phyloP scores from a whole-genome alignment of 2,888 invertebrate species.

The Melitaea athalia region DNA sequence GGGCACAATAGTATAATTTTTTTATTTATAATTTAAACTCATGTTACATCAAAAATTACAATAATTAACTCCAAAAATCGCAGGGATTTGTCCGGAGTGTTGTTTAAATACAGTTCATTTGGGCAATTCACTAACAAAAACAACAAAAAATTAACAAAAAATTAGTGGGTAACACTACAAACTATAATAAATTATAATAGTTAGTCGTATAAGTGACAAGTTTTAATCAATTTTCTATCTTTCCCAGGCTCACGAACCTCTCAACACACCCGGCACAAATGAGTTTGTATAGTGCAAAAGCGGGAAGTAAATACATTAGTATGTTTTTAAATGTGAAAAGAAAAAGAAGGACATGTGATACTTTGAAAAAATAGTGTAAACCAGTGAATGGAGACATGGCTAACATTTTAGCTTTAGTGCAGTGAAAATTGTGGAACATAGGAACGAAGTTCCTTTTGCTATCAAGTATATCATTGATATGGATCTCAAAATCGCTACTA shows the following conservation, averaged over 20 bases:
- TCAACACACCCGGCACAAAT: slow-evolving; percentile 90
- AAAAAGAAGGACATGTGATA: slow-evolving; percentile 79
- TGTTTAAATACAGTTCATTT: too few species aligned
- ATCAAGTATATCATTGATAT: slow-evolving; percentile 54
- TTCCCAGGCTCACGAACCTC: slow-evolving; percentile 91
- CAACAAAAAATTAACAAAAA: too few species aligned
- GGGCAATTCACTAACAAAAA: too few species aligned
- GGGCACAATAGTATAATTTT: not conserved
- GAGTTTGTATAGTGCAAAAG: slow-evolving; percentile 87
- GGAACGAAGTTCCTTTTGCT: slow-evolving; percentile 66
- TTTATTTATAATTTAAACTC: too few species aligned
- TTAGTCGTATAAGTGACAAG: not conserved
- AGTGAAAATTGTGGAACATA: slow-evolving; percentile 60
- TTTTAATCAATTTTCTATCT: slow-evolving; percentile 50
- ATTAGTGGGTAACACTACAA: too few species aligned
- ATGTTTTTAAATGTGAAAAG: slow-evolving; percentile 78
- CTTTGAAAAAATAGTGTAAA: slow-evolving; percentile 62
- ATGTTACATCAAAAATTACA: too few species aligned
- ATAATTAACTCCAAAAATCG: too few species aligned
- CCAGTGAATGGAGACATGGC: slow-evolving; percentile 70
- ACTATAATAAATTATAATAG: too few species aligned
- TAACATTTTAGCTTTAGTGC: slow-evolving; percentile 68
- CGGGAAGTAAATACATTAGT: slow-evolving; percentile 76
- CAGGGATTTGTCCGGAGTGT: too few species aligned
- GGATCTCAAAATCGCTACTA: slow-evolving; percentile 64